Evolutionary conservation across 2,113 vertebrate genomes (phyloP).

Genomic region (Myxocyprinus asiaticus): DNA sequence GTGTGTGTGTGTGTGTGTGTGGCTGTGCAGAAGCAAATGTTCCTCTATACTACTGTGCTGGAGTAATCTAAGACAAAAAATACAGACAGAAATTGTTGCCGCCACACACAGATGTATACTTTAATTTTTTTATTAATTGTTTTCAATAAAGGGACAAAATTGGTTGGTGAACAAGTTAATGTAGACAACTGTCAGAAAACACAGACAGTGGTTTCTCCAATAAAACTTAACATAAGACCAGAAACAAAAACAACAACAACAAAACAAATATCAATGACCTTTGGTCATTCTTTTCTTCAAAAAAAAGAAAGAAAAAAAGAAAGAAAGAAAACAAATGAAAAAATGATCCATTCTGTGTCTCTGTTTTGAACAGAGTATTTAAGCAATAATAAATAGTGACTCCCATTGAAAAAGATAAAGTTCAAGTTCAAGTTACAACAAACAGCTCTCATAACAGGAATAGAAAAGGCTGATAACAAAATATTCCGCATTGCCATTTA

Average conservation of each 20-base stretch:
- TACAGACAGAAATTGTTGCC: conserved; percentile 54
- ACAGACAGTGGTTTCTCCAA: conserved; percentile 99
- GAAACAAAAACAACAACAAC: conserved; percentile 96
- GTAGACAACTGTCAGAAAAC: conserved; percentile 99
- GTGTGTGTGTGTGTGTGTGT: conserved; percentile 25
- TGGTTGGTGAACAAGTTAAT: conserved; percentile 99
- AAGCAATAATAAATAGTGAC: conserved; percentile 99
- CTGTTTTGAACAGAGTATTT: conserved; percentile 96
- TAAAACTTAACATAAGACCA: conserved; percentile 99
- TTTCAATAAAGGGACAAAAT: conserved; percentile 99
- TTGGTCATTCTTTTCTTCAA: conserved; percentile 93
- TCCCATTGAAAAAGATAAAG: conserved; percentile 99
- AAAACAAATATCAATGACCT: conserved; percentile 93
- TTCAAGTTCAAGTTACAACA: conserved; percentile 99
- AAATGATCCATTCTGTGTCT: conserved; percentile 90
- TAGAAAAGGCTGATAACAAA: conserved; percentile 99
- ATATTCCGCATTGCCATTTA: conserved; percentile 99
- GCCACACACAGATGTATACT: conserved; percentile 84
- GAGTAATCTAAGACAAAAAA: conserved; percentile 6
- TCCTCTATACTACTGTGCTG: conserved; percentile 1
- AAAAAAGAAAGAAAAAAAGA: conserved; percentile 70
- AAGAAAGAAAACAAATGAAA: conserved; percentile 78
- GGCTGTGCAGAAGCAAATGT: neutral
- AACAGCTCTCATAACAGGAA: conserved; percentile 99
- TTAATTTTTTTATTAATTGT: conserved; percentile 93